Base-by-base conservation (phyloP, 2,113 vertebrate species). In the Misgurnus anguillicaudatus region DNA sequence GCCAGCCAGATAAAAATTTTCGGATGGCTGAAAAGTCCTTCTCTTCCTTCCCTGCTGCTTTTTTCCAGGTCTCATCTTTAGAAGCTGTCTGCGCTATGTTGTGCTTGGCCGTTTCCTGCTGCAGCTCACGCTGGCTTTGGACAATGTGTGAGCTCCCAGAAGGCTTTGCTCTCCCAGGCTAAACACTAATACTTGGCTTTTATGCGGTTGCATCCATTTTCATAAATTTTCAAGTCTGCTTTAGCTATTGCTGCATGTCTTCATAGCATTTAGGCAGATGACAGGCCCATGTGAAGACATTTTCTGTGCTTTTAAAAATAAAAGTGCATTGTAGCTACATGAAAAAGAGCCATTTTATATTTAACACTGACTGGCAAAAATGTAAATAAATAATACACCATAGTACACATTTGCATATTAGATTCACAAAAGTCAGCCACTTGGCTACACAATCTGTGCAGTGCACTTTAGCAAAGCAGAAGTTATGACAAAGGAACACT, bases 141-240 rank as follows among this genome's bases (percentile, higher is more conserved):
- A 72, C 67, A 82, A 60, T 48, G 67, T 82, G 80, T 7, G 60
- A 78, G 67, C 75, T 82, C 80, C 68, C 75, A 72, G 51, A 66
- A 82, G 75, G 13, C 75, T 82, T 66, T 47, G 45, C 63, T 82
- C 61, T 78, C 45, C 51, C 60, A 72, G 60, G 74, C 21, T 53
- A 82, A 77, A 82, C 74, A 82, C 74, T 65, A 70, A 71, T 39
- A 73, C 66, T 77, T 72, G 41, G 48, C 67, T 65, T 73, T 45
- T 72, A 14, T 36, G 41, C 6, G 45, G 75, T 82, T 72, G 75
- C 60, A 58, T 73, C 24, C 45, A 71, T 81, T 77, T 81, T 72
- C 58, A 66, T 82, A 51, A 19, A 82, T 78, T 82, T 51, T 57
- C 47, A 73, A 66, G 58, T 64, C 47, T 53, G 11, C 51, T 67